phyloP scores from a whole-genome alignment of 2,797 vertebrate genomes.

The Chelon labrosus region DNA sequence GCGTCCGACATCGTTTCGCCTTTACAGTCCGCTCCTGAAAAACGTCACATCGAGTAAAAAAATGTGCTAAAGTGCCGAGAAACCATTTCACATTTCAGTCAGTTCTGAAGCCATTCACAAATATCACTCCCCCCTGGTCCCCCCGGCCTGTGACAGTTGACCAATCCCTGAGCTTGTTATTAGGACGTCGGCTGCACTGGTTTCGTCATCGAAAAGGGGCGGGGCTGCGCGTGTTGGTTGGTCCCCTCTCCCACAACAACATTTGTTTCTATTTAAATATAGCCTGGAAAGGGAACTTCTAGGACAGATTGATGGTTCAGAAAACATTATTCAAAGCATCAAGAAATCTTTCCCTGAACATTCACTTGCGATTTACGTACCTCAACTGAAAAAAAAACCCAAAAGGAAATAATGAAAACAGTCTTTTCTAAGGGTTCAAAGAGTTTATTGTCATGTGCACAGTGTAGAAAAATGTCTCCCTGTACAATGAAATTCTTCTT shows the following conservation, averaged over 20 bases:
- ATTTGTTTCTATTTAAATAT: background rate
- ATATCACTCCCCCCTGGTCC: slow-evolving; percentile 27
- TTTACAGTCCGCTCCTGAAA: slow-evolving; percentile 45
- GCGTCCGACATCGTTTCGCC: slow-evolving; percentile 78
- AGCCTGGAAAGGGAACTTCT: no score
- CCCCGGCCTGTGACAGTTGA: background rate
- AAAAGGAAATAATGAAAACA: no score
- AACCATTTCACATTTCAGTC: slow-evolving; percentile 56
- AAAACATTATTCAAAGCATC: no score
- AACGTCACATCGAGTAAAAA: slow-evolving; percentile 59
- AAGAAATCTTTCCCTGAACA: no score
- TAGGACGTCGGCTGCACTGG: slow-evolving; percentile 1
- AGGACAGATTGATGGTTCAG: no score
- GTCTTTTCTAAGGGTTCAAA: no score
- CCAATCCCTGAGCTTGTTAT: slow-evolving; percentile 82
- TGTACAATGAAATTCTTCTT: no score
- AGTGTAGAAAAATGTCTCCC: no score
- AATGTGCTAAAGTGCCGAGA: slow-evolving; percentile 53
- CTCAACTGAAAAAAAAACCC: no score
- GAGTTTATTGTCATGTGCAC: no score
- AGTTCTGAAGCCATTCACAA: slow-evolving; percentile 67
- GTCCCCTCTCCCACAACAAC: slow-evolving; percentile 44
- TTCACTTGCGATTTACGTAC: no score
- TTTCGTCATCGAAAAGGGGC: slow-evolving; percentile 40
- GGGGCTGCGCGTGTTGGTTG: slow-evolving; percentile 14